These are phyloP conservation scores for Drosophila tropicalis DNA, from an alignment of 1,140 invertebrate genomes.

Conservation along the genomic window DNA sequence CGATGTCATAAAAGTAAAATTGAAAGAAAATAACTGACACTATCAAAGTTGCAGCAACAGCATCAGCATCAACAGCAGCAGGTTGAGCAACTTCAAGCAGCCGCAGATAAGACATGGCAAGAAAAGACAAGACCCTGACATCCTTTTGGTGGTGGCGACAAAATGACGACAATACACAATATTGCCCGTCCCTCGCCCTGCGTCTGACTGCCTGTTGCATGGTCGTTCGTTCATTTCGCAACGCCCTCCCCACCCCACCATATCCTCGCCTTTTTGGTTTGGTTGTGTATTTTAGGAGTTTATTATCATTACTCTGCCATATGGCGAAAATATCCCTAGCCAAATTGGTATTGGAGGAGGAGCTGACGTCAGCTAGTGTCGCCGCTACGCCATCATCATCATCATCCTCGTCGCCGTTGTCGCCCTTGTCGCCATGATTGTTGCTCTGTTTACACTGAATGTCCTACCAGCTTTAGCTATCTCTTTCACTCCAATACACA, in stretches of 20 bases:
- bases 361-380: slow-evolving; percentile 65
- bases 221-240: background rate
- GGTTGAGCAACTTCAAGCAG: slow-evolving; percentile 27
- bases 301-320: slow-evolving; percentile 82
- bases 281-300: slow-evolving; percentile 76
- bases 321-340: slow-evolving; percentile 75
- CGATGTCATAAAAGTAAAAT: slow-evolving; percentile 43
- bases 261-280: slow-evolving; percentile 19
- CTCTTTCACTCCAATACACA: slow-evolving; percentile 13
- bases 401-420: slow-evolving; percentile 26
- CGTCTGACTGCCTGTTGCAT: slow-evolving; percentile 44
- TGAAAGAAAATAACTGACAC: slow-evolving; percentile 75
- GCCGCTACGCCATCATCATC: slow-evolving; percentile 18
- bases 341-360: slow-evolving; percentile 30
- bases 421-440: slow-evolving; percentile 56
- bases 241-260: background rate
- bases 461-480: slow-evolving; percentile 11
- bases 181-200: background rate
- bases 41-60: slow-evolving; percentile 41
- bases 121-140: slow-evolving; percentile 44
- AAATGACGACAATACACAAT: slow-evolving; percentile 62
- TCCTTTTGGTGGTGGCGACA: slow-evolving; percentile 44
- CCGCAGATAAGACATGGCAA: slow-evolving; percentile 56
- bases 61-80: slow-evolving; percentile 21
- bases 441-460: slow-evolving; percentile 57